Conservation (phyloP, 2,113 vertebrate genomes). For the Phyllopteryx taeniolatus region DNA sequence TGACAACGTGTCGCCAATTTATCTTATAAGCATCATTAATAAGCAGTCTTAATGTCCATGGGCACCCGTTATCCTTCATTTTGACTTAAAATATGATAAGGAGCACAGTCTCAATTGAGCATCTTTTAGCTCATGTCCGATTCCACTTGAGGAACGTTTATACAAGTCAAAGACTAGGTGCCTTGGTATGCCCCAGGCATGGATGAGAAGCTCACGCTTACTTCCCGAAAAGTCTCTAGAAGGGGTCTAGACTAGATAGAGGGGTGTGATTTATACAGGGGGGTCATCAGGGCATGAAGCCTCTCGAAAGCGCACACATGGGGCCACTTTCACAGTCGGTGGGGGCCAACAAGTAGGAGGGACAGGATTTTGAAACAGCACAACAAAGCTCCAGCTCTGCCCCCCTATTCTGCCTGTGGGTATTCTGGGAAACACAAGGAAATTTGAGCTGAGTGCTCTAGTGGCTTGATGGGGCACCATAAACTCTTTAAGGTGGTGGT, state of each 20-base stretch:
- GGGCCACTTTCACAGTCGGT: conserved; percentile 47
- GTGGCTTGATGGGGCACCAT: background rate
- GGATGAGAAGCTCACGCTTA: conserved; percentile 11
- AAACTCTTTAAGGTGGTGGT: too few relatives aligned
- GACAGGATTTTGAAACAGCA: background rate
- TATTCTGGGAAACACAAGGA: background rate
- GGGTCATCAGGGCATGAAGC: conserved; percentile 22
- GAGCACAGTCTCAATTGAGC: background rate
- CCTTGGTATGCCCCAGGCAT: conserved; percentile 19
- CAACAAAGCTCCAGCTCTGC: background rate
- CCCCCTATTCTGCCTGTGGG: background rate
- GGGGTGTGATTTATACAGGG: conserved; percentile 42
- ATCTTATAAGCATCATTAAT: background rate
- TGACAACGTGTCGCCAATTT: background rate
- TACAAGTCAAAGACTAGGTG: conserved; percentile 13
- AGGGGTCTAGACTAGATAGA: conserved; percentile 8
- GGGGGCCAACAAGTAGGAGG: background rate
- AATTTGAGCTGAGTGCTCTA: background rate
- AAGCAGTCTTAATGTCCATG: background rate
- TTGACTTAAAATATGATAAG: too few relatives aligned
- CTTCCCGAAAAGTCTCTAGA: background rate
- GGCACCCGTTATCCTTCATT: background rate
- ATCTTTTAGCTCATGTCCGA: background rate
- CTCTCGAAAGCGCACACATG: conserved; percentile 35
- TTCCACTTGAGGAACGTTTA: background rate